A percentile compares a stretch with the other conserved stretches of the same genome.
phyloP scores from a whole-genome alignment of 64 coral and sea anemone species.

The Orbicella faveolata region DNA sequence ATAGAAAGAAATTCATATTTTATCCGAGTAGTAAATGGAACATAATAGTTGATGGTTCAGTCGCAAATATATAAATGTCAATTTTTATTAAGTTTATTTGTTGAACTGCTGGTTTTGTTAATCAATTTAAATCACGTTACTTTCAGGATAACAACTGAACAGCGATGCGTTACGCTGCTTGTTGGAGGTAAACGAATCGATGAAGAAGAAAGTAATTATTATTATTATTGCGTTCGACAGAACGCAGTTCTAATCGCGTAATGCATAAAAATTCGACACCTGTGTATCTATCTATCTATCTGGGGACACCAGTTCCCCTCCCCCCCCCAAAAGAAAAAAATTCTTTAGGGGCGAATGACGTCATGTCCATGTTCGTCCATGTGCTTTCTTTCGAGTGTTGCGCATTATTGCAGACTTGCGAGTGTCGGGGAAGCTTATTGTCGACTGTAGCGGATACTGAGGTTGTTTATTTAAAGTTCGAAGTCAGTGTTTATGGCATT shows the following conservation, averaged over 20 bases:
- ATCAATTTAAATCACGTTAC: background rate
- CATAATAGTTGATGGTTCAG: background rate
- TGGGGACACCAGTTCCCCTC: no score
- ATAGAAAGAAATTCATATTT: background rate
- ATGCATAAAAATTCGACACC: no score
- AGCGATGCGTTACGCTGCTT: conserved; percentile 28
- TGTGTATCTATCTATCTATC: no score
- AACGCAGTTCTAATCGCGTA: no score
- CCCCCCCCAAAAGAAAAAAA: no score
- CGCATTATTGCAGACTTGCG: background rate
- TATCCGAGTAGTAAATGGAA: no score
- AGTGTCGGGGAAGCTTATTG: background rate
- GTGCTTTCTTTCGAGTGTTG: background rate
- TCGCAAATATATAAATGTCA: background rate
- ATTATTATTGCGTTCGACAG: background rate
- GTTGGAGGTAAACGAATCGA: conserved; percentile 11
- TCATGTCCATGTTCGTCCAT: no score
- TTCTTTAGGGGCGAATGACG: no score
- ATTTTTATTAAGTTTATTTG: background rate
- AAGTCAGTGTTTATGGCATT: no score
- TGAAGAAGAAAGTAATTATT: background rate
- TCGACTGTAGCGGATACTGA: background rate
- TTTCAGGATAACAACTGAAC: conserved; percentile 33
- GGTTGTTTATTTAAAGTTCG: no score
- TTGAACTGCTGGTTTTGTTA: background rate